Percentiles rank a stretch among this genome's conserved stretches.
These are phyloP conservation scores for Nansenia antarctica DNA, from an alignment of 2,113 vertebrate genomes.

Conservation along the genomic window DNA sequence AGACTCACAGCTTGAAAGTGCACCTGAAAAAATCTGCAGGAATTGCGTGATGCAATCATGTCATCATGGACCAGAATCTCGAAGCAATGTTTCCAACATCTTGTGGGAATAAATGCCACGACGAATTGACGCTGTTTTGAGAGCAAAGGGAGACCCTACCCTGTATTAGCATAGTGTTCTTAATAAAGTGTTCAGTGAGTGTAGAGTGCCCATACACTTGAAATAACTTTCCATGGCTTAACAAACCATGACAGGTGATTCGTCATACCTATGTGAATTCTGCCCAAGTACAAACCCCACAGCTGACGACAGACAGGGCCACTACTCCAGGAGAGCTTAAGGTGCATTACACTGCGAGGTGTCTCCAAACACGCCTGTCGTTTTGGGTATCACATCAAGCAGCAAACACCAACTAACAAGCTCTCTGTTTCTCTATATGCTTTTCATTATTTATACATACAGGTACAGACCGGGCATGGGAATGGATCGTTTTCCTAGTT, in stretches of 20 bases:
- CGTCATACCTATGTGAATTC: neutral
- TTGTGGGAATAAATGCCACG: too few relatives aligned
- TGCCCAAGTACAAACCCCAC: neutral
- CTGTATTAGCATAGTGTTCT: too few relatives aligned
- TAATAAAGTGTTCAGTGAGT: too few relatives aligned
- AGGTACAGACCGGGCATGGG: neutral
- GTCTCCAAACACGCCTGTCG: neutral
- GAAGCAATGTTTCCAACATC: too few relatives aligned
- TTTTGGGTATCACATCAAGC: neutral
- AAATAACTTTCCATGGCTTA: neutral
- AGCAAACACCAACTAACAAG: neutral
- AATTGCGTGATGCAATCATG: too few relatives aligned
- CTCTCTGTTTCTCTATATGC: neutral
- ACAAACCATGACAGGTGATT: neutral
- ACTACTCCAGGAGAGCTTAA: neutral
- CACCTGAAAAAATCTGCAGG: too few relatives aligned
- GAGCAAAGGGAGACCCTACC: too few relatives aligned
- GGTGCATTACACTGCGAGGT: neutral
- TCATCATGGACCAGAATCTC: neutral
- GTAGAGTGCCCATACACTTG: neutral
- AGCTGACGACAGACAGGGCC: neutral
- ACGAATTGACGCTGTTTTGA: too few relatives aligned
- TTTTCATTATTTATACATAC: neutral
- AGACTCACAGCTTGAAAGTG: too few relatives aligned
- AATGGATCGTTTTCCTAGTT: neutral